These are phyloP conservation scores for Tylochromis polylepis DNA, from an alignment of 2,113 vertebrate species.

Conservation along the genomic window DNA sequence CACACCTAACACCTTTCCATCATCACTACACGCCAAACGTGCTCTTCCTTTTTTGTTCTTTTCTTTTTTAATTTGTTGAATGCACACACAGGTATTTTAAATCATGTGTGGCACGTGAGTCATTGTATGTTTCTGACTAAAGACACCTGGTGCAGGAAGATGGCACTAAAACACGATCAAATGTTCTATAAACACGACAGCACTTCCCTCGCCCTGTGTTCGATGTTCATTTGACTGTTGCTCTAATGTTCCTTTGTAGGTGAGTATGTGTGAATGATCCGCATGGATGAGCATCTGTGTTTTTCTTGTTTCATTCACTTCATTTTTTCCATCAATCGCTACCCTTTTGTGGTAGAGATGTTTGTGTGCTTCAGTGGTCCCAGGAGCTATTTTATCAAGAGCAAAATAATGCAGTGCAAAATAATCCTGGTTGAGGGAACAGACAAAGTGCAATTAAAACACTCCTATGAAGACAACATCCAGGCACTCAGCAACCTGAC, in stretches of 20 bases:
- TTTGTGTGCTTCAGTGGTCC: background rate
- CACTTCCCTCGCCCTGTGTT: background rate
- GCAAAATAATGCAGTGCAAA: background rate
- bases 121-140: background rate
- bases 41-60: background rate
- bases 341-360: background rate
- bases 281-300: background rate
- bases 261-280: background rate
- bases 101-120: background rate
- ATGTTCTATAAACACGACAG: background rate
- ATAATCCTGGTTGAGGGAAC: background rate
- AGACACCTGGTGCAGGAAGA: background rate
- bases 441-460: background rate
- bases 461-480: background rate
- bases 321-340: background rate
- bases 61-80: slow-evolving; percentile 13
- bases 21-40: background rate
- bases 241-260: background rate
- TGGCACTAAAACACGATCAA: background rate
- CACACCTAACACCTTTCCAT: background rate
- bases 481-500: background rate
- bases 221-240: background rate
- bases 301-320: background rate
- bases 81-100: slow-evolving; percentile 21
- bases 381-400: background rate